Percentiles rank a stretch among this genome's conserved stretches.
These are phyloP conservation scores for Syngnathoides biaculeatus DNA, from an alignment of 2,113 vertebrate species.

Conservation along the genomic window DNA sequence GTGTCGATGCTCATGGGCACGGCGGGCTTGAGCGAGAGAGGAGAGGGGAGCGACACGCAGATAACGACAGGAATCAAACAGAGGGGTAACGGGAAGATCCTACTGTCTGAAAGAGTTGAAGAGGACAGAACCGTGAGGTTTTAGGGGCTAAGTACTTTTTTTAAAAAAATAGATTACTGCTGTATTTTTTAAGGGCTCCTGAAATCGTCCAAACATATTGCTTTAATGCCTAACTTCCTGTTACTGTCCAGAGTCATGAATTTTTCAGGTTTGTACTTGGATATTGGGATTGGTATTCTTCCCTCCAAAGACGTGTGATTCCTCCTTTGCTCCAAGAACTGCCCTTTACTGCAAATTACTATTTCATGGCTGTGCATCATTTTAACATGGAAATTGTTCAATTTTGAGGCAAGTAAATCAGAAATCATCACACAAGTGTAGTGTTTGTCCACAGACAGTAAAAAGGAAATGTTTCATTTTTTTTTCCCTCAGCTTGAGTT, in stretches of 20 bases:
- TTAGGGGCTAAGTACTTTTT: neutral
- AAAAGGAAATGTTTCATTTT: constrained; percentile 32
- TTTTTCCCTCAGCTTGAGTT: constrained; percentile 14
- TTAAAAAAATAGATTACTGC: neutral
- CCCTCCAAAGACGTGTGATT: neutral
- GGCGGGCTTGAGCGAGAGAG: constrained; percentile 22
- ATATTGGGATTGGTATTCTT: neutral
- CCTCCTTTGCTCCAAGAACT: neutral
- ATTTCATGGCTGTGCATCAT: constrained; percentile 18
- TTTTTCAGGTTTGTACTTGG: neutral
- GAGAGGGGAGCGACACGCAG: neutral
- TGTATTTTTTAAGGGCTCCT: neutral
- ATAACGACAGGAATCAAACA: constrained; percentile 2
- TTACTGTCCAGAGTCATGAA: neutral
- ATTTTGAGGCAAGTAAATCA: constrained; percentile 19
- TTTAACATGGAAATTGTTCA: constrained; percentile 19
- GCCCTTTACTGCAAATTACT: constrained; percentile 5
- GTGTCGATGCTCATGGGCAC: constrained; percentile 38
- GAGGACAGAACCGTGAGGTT: neutral
- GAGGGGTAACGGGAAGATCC: neutral
- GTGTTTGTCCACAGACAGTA: constrained; percentile 10
- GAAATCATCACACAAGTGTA: constrained; percentile 17
- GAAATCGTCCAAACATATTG: neutral
- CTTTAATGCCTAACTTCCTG: neutral
- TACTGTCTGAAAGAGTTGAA: neutral